These are phyloP conservation scores for Mesorhabditis belari DNA, from an alignment of 2,888 invertebrate genomes.

Conservation along the genomic window DNA sequence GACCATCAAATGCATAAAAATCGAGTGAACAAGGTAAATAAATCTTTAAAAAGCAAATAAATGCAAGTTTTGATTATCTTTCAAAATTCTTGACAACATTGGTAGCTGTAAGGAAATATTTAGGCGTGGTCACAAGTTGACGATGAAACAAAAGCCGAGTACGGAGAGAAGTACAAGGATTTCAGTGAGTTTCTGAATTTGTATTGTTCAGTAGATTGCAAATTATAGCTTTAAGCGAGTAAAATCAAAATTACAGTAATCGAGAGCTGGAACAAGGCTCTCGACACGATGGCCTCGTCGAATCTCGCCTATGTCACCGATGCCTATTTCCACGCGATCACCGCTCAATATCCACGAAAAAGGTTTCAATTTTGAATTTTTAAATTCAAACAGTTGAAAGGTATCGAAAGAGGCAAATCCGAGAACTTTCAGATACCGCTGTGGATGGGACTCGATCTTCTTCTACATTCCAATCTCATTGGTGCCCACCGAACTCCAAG, in stretches of 20 bases:
- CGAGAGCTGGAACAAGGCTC: slow-evolving; percentile 29
- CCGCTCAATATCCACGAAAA: slow-evolving; percentile 33
- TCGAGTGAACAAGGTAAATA: slow-evolving; percentile 20
- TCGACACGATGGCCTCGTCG: slow-evolving; percentile 26
- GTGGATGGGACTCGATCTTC: slow-evolving; percentile 41
- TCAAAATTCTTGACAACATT: neutral
- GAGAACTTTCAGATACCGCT: slow-evolving; percentile 27
- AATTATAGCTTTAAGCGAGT: neutral
- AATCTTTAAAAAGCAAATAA: too few species aligned
- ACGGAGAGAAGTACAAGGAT: slow-evolving; percentile 40
- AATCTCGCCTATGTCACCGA: slow-evolving; percentile 41
- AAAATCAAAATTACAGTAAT: slow-evolving; percentile 18
- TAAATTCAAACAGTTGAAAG: neutral
- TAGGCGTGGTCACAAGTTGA: slow-evolving; percentile 29
- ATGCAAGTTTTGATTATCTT: neutral
- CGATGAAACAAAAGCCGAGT: slow-evolving; percentile 29
- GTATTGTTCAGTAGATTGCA: neutral
- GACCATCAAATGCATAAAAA: slow-evolving; percentile 25
- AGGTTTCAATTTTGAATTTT: slow-evolving; percentile 3
- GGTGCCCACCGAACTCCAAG: slow-evolving; percentile 32
- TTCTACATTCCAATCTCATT: slow-evolving; percentile 38
- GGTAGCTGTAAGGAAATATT: neutral
- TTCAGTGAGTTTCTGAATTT: slow-evolving; percentile 21
- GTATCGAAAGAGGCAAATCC: neutral
- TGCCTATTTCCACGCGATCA: slow-evolving; percentile 46